phyloP scores from a whole-genome alignment of 2,797 vertebrate genomes.

The Acanthis flammea region DNA sequence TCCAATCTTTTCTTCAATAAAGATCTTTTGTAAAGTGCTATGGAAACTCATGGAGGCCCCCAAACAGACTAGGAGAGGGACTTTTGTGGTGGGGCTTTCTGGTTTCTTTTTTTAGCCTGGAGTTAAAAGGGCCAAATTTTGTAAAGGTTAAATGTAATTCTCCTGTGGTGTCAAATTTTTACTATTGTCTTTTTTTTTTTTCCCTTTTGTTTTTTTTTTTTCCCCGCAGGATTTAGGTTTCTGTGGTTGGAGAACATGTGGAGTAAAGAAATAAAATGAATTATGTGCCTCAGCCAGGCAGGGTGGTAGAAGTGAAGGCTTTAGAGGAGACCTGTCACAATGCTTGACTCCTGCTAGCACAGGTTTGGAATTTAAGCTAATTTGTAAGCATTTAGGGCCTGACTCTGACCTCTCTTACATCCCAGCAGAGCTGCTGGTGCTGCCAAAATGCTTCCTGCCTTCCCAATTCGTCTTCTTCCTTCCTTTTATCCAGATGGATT shows the following conservation, averaged over 20 bases:
- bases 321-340: not conserved
- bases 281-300: not conserved
- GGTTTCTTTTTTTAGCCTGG: not conserved
- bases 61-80: slow-evolving; percentile 67
- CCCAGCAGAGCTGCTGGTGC: not conserved
- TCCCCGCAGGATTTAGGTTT: fast-evolving
- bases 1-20: slow-evolving; percentile 75
- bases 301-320: not conserved
- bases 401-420: not conserved
- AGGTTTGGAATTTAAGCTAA: slow-evolving; percentile 28
- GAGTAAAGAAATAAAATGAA: not conserved
- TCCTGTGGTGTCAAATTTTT: not conserved
- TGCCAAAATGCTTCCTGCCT: not conserved
- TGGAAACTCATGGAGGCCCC: slow-evolving; percentile 74
- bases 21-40: slow-evolving; percentile 78
- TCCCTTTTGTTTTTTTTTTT: fast-evolving
- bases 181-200: not conserved
- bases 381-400: slow-evolving; percentile 30
- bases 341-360: not conserved
- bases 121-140: slow-evolving; percentile 40
- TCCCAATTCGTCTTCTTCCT: not conserved
- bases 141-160: slow-evolving; percentile 38
- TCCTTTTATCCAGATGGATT: not conserved
- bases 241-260: not conserved
- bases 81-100: slow-evolving; percentile 22